Conservation (phyloP, 2,797 vertebrate species). For the Nothura maculosa region DNA sequence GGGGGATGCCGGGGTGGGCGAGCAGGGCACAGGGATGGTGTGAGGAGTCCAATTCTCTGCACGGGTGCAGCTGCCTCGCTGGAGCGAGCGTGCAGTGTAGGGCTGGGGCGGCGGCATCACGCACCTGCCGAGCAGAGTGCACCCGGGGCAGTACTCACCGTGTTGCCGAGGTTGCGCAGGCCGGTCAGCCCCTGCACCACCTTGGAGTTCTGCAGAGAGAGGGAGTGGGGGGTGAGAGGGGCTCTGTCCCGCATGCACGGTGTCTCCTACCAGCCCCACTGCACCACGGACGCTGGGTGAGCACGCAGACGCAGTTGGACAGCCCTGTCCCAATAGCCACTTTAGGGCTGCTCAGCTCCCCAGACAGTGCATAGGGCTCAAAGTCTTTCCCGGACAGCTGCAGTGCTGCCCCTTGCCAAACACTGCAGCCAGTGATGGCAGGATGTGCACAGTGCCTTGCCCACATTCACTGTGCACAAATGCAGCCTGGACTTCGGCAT, state of each 20-base stretch:
- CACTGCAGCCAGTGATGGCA: background rate
- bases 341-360: background rate
- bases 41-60: too few relatives aligned
- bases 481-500: background rate
- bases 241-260: background rate
- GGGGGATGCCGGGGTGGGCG: background rate
- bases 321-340: background rate
- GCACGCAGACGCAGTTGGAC: accelerated
- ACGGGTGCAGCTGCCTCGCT: too few relatives aligned
- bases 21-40: background rate
- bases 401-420: background rate
- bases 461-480: accelerated
- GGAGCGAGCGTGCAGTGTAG: accelerated
- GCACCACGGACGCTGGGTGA: accelerated
- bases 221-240: background rate
- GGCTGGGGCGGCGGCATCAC: too few relatives aligned
- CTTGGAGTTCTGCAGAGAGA: slow-evolving; percentile 91
- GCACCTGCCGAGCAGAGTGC: accelerated
- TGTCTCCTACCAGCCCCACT: accelerated
- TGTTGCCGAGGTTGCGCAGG: slow-evolving; percentile 96
- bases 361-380: background rate
- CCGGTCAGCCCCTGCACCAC: slow-evolving; percentile 93
- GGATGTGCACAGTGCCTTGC: background rate
- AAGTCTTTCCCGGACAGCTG: background rate
- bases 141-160: slow-evolving; percentile 84